A percentile compares a stretch with the other conserved stretches of the same genome.
phyloP scores from a whole-genome alignment of 2,113 vertebrate species.

The Scophthalmus maximus region DNA sequence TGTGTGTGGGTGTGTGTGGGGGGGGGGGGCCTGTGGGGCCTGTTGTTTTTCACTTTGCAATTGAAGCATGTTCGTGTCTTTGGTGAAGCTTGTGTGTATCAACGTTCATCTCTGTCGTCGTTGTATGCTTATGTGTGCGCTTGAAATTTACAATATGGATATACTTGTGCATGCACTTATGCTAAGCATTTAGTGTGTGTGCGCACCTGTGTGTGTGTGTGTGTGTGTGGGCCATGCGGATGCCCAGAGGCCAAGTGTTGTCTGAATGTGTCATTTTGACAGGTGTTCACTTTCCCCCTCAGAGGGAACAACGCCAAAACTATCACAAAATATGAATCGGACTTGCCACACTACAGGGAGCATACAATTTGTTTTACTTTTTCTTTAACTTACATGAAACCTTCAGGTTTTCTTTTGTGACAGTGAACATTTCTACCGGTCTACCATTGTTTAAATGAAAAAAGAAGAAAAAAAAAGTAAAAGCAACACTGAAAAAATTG shows the following conservation, averaged over 20 bases:
- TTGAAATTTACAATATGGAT: background rate
- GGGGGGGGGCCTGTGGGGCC: background rate
- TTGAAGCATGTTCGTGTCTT: background rate
- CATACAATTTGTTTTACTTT: slow-evolving; percentile 8
- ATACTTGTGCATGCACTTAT: background rate
- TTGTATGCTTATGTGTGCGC: background rate
- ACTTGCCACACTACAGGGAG: slow-evolving; percentile 24
- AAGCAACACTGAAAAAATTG: background rate
- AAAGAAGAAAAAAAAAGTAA: background rate
- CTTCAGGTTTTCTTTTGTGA: slow-evolving; percentile 9
- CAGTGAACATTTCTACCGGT: background rate
- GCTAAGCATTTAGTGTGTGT: background rate
- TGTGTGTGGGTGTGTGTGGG: background rate
- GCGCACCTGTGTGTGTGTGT: background rate
- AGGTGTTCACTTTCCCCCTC: slow-evolving; percentile 52
- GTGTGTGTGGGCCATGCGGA: slow-evolving; percentile 7
- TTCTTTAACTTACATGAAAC: background rate
- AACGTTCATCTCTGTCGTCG: background rate
- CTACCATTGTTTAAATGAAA: background rate
- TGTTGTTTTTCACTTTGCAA: slow-evolving; percentile 1
- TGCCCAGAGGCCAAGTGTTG: slow-evolving; percentile 37
- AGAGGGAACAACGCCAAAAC: slow-evolving; percentile 39
- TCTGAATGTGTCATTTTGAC: slow-evolving; percentile 58
- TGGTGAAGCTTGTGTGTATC: background rate
- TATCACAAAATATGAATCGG: slow-evolving; percentile 52